Base-by-base conservation (phyloP, 2,113 vertebrate species). In the Takifugu flavidus region DNA sequence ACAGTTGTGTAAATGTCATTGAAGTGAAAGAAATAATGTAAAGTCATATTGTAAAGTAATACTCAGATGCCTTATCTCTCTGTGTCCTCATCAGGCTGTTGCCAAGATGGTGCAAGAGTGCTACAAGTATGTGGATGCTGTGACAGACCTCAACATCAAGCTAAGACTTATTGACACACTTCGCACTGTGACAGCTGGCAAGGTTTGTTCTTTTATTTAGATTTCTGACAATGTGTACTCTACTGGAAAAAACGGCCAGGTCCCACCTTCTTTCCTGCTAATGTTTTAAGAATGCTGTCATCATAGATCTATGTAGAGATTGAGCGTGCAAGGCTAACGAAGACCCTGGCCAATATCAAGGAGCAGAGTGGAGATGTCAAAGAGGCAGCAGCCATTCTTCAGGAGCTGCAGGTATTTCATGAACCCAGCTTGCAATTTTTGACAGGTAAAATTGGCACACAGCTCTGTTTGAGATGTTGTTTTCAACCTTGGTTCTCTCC, bases 91-190 rank as follows among this genome's bases (percentile, higher is more conserved):
- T 20, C 59, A 99, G 96, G 97, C 97, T 81, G 97, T 99, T 87
- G 95, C 95, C 72, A 99, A 98, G 91, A 99, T 99, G 97, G 97
- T 99, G 70, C 97, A 99, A 63, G 95, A 98, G 87, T 98, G 96
- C 87, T 99, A 94, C 86, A 93, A 94, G 56, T 99, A 99, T 0
- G 95, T 99, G 52, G 96, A 98, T 61, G 20, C 47, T 49, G 73
- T 95, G 76, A 94, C 91, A 76, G 96, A 99, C 77, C 81, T 96
- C 27, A 90, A 95, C 1, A 90, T 95, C 85, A 99, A 99, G 86
- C 90, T 99, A 78, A 89, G 93, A 53, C 89, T 99, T 59, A 99
- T 99, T 12, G 97, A 99, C 85, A 99, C 96, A 0, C 92, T 99
- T 65, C 91, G 97, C 44, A 97, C 94, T 44, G 96, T 99, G 59